Percentiles rank a stretch among this genome's conserved stretches.
phyloP scores from a whole-genome alignment of 1,140 invertebrate genomes.

The Ostrea denselamellosa region DNA sequence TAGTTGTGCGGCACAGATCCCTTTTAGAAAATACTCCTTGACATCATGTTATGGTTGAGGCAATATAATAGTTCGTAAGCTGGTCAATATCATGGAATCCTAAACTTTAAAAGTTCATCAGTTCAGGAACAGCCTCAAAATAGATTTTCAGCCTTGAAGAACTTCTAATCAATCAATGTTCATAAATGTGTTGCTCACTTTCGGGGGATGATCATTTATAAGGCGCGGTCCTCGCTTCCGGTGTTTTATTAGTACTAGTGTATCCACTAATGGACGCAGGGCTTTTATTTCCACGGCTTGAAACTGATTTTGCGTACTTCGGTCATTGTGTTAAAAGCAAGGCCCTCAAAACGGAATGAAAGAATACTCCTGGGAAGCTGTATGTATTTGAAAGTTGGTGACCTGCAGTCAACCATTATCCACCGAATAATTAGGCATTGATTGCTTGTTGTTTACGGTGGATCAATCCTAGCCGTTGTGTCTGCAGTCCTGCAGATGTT shows the following conservation, averaged over 20 bases:
- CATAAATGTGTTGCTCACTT: background rate
- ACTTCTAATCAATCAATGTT: background rate
- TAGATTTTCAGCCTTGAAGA: background rate
- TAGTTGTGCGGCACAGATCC: background rate
- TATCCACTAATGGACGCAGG: conserved; percentile 2
- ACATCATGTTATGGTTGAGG: background rate
- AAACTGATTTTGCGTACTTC: background rate
- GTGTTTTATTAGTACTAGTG: background rate
- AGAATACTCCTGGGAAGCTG: background rate
- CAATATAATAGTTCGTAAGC: background rate
- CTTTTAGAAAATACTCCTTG: background rate
- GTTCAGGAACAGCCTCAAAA: background rate
- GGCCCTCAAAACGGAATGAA: background rate
- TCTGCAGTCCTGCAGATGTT: too few species aligned
- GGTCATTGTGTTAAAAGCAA: background rate
- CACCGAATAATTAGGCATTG: background rate
- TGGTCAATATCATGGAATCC: background rate
- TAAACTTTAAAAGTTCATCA: background rate
- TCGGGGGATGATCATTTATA: background rate
- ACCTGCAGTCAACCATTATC: background rate
- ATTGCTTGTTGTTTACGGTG: background rate
- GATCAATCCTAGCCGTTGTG: too few species aligned
- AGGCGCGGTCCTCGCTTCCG: background rate
- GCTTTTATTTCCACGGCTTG: background rate
- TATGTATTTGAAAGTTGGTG: background rate